Base-by-base conservation (phyloP, 2,888 invertebrate species). In the Phengaris arion region DNA sequence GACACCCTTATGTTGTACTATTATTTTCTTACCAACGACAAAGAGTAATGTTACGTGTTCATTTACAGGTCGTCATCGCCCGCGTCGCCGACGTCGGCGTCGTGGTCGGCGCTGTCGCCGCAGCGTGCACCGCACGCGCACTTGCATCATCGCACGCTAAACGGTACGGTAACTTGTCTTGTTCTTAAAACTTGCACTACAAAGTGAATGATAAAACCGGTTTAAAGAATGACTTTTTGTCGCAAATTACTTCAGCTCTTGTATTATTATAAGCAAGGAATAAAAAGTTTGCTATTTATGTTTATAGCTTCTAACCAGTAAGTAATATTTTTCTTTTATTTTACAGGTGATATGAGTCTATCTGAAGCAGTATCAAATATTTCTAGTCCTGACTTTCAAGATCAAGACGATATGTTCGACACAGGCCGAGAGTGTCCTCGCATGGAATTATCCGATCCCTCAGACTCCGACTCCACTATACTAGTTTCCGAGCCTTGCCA, bases 331-430 rank as follows among this genome's bases (percentile, higher is more conserved):
- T 48, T 64, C 22, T 48, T 54, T 77, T 64, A 68, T 84, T 7
- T 77, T 78, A 45, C 94, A 93, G 96, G 96, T 80, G 97, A 97
- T 88, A 96, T 96, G 88, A 97, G 97, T 87, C 95, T 97, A 82
- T 97, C 97, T 72, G 97, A 97, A 92, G 97, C 97, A 74, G 96
- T 97, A 83, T 97, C 97, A 81, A 97, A 97, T 94, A 97, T 98
- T 90, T 97, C 97, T 81, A 97, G 97, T 93, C 97, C 97, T 64
- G 97, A 97, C 90, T 97, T 97, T 93, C 97, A 97, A 89, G 97
- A 97, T 89, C 97, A 97, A 86, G 97, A 97, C 91, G 96, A 97
- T 94, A 96, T 96, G 87, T 96, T 96, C 85, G 94, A 96, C 79
- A 95, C 96, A 82, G 95, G 96, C 75, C 95, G 96, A 81, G 97